Evolutionary conservation across 2,888 invertebrate species (phyloP).

Genomic region (Osmoderma eremita): DNA sequence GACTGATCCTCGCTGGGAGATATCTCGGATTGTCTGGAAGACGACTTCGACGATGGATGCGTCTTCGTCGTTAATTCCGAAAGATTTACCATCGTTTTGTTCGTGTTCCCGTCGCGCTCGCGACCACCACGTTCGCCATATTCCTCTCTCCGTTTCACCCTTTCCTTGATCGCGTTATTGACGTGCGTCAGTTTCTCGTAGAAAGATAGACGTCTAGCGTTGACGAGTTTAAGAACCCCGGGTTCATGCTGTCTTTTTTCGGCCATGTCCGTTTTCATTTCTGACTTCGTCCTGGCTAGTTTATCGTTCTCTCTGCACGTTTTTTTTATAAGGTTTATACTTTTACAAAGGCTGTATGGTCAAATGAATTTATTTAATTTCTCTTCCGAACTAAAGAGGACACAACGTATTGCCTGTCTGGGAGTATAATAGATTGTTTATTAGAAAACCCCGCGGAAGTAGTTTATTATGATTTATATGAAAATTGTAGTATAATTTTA

Average conservation of each 20-base stretch:
- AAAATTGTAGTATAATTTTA: too few species aligned
- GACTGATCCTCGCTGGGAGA: constrained; percentile 28
- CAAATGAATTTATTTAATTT: too few species aligned
- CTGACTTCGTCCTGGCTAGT: constrained; percentile 7
- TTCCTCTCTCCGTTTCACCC: constrained; percentile 19
- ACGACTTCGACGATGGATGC: constrained; percentile 26
- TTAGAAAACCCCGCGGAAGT: too few species aligned
- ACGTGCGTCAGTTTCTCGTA: constrained; percentile 60
- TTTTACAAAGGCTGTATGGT: not conserved
- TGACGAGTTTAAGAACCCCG: constrained; percentile 55
- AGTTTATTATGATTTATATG: too few species aligned
- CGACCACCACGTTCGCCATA: constrained; percentile 18
- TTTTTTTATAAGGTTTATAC: constrained; percentile 7
- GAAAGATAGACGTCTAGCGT: constrained; percentile 60
- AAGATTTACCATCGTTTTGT: constrained; percentile 35
- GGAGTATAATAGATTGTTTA: too few species aligned
- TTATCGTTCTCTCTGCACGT: constrained; percentile 29
- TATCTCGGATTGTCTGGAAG: constrained; percentile 30
- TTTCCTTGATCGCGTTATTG: constrained; percentile 55
- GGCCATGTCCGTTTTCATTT: constrained; percentile 4
- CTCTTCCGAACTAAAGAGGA: too few species aligned
- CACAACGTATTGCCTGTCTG: too few species aligned
- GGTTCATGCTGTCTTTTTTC: not conserved
- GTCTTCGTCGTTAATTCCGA: constrained; percentile 37
- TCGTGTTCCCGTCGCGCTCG: constrained; percentile 27